Evolutionary conservation across 2,797 vertebrate species (phyloP), one percentile per base, ranked within the genome.

Genomic region (Hoplostethus mediterraneus): DNA sequence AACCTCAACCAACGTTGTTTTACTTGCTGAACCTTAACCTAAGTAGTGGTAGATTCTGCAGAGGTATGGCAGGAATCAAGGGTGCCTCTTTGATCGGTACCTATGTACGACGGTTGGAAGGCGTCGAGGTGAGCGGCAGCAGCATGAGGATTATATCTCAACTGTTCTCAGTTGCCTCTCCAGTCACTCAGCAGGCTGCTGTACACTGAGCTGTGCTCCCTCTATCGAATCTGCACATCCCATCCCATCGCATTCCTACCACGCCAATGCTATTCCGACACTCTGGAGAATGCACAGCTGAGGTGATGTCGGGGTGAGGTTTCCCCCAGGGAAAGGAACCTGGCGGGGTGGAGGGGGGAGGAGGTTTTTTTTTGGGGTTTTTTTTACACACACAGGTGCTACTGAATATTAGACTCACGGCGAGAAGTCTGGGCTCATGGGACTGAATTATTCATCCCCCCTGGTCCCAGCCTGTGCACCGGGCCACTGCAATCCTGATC

Each of bases 341-440:
- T 89, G 91, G 81, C 76, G 67, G 63, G 87, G 90, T 88, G 89
- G 88, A 70, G 71, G 65, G 53, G 67, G 63, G 62, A 81, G 72
- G 21, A 21, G 21, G 21, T 21, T 21, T 21, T 21, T 21, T 21
- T 21, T n/a, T n/a, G n/a, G n/a, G n/a, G n/a, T n/a, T n/a, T 61
- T 83, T 38, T 84, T 81, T 79, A 86, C 72, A 85, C 82, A 79
- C 80, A 84, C 87, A 86, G 88, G 88, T 90, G 93, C 93, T 95
- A 95, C 90, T 94, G 94, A 94, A 95, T 89, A 93, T 90, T 93
- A 90, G 91, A 90, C 84, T 91, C 4, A 65, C 67, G 81, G 87
- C 66, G 87, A 92, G 92, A 91, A 87, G 74, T 82, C 89, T 81
- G 91, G 91, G 89, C 85, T 67, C 87, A 82, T 63, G 73, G 86